Percentiles rank a stretch among this genome's conserved stretches.
Evolutionary conservation across 2,797 vertebrate species (phyloP).

Genomic region (Cossypha caffra): DNA sequence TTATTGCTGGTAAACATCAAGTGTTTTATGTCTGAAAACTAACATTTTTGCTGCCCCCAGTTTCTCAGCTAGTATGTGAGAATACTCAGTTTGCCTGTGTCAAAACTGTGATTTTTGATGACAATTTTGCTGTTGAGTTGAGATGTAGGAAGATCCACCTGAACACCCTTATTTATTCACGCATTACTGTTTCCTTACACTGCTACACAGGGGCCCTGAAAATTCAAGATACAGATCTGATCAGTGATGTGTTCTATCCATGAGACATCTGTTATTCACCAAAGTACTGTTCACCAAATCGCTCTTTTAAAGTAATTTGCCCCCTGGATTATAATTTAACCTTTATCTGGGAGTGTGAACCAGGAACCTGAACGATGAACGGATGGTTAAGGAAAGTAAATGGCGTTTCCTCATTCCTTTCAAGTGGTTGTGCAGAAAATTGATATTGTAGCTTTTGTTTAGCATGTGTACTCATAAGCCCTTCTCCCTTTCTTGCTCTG

Average conservation of each 20-base stretch:
- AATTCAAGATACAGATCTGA: not conserved
- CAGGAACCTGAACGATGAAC: not conserved
- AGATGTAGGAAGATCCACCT: not conserved
- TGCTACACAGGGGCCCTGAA: not conserved
- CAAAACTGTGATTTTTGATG: not conserved
- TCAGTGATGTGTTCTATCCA: not conserved
- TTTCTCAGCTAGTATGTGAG: not conserved
- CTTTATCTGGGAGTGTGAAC: not conserved
- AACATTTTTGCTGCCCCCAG: not conserved
- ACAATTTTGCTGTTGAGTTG: not conserved
- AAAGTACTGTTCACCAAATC: not conserved
- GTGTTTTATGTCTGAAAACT: not conserved
- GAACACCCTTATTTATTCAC: not conserved
- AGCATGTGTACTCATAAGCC: not conserved
- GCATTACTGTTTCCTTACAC: not conserved
- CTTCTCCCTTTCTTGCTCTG: not conserved
- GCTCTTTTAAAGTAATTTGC: not conserved
- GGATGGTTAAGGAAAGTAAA: not conserved
- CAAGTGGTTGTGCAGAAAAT: not conserved
- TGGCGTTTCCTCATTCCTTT: constrained; percentile 44
- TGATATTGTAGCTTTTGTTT: not conserved
- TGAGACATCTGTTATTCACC: not conserved
- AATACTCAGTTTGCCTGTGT: not conserved
- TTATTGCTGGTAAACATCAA: not conserved
- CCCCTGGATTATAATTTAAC: constrained; percentile 26